These are phyloP conservation scores for Cavia aperea DNA, from an alignment of 2,113 vertebrate species.

Conservation along the genomic window DNA sequence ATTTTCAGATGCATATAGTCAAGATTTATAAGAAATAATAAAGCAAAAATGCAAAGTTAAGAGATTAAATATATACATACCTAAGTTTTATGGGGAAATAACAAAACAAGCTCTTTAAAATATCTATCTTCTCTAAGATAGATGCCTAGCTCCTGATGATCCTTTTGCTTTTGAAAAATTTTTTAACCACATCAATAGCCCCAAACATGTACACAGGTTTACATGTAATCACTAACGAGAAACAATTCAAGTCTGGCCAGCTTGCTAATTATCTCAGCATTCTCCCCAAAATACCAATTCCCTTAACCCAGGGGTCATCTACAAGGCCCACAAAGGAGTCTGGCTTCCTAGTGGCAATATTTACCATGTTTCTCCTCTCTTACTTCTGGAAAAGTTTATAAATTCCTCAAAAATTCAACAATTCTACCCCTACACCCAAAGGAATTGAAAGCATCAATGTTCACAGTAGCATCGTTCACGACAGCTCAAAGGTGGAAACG, in stretches of 20 bases:
- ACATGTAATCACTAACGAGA: not conserved
- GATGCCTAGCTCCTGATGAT: not conserved
- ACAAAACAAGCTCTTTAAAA: conserved; percentile 28
- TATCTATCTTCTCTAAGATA: not conserved
- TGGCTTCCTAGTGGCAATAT: not conserved
- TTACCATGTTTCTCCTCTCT: not conserved
- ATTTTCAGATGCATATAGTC: conserved; percentile 2
- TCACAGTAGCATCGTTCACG: not conserved
- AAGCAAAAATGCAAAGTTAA: not conserved
- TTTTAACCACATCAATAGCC: not conserved
- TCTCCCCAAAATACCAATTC: not conserved
- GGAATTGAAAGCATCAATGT: not conserved
- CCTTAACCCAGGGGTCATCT: not conserved
- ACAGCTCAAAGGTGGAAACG: not conserved
- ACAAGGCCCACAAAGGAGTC: not conserved
- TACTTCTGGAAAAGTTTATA: not conserved
- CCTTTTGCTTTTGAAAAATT: not conserved
- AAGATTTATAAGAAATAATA: not conserved
- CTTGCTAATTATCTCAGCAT: not conserved
- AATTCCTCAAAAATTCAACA: not conserved
- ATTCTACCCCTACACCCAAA: not conserved
- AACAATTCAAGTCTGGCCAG: not conserved
- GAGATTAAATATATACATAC: not conserved
- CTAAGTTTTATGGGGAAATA: not conserved
- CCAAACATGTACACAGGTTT: not conserved